A percentile compares a stretch with the other conserved stretches of the same genome.
Evolutionary conservation across 1,140 invertebrate species (phyloP).

Genomic region (Latrodectus geometricus): DNA sequence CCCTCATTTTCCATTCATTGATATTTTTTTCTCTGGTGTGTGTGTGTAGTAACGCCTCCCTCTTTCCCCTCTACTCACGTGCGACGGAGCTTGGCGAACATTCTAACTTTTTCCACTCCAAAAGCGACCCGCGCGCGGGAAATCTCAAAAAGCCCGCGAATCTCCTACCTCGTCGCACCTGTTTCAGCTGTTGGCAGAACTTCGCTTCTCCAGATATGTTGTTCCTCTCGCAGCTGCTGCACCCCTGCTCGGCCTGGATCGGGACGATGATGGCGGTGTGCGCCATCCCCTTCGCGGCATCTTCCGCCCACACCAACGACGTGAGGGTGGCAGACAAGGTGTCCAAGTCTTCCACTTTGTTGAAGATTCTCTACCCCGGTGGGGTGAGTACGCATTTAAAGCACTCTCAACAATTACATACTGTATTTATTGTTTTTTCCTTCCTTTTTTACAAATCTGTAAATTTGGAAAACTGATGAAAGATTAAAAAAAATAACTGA

Average conservation of each 20-base stretch:
- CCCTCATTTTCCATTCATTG: neutral
- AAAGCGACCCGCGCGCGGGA: slow-evolving; percentile 40
- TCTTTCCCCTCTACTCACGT: slow-evolving; percentile 2
- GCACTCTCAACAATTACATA: too few relatives aligned
- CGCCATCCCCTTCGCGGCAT: neutral
- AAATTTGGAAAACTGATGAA: too few relatives aligned
- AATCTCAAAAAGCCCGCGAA: slow-evolving; percentile 61
- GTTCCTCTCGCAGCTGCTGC: neutral
- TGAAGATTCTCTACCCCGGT: slow-evolving; percentile 37
- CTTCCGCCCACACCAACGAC: neutral
- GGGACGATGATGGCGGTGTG: slow-evolving; percentile 16
- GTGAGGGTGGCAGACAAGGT: slow-evolving; percentile 44
- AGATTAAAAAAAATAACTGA: too few relatives aligned
- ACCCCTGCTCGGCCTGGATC: neutral
- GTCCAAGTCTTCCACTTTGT: slow-evolving; percentile 24
- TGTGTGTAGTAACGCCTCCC: neutral
- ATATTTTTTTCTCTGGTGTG: neutral
- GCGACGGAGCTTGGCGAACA: slow-evolving; percentile 20
- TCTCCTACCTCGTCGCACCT: slow-evolving; percentile 21
- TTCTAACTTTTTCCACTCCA: neutral
- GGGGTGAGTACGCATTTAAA: slow-evolving; percentile 28
- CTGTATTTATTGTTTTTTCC: too few relatives aligned
- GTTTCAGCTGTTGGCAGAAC: slow-evolving; percentile 1
- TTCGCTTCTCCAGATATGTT: neutral
- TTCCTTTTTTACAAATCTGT: too few relatives aligned